Conservation (phyloP, 2,113 vertebrate species). For the Climacteris rufus region DNA sequence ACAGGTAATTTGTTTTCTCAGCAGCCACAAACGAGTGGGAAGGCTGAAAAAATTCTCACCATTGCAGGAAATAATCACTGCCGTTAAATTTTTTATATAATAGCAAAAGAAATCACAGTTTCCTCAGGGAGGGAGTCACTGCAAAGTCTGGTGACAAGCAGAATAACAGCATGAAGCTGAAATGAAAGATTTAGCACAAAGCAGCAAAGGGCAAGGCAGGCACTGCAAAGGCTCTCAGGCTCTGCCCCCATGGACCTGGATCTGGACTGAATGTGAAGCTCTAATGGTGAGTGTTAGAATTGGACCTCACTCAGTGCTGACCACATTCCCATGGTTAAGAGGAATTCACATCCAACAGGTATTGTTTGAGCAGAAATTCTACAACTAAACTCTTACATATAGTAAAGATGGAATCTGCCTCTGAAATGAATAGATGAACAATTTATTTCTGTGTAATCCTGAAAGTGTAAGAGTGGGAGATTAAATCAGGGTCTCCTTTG, state of each 20-base stretch:
- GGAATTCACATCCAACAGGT: neutral
- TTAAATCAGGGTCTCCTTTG: neutral
- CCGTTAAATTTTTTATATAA: neutral
- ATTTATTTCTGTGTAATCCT: neutral
- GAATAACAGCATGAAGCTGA: neutral
- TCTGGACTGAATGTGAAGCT: neutral
- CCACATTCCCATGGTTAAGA: neutral
- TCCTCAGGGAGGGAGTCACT: neutral
- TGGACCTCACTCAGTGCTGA: neutral
- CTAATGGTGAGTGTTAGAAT: neutral
- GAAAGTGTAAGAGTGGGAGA: neutral
- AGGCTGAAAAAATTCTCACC: neutral
- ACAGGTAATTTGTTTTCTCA: constrained; percentile 24
- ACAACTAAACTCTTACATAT: neutral
- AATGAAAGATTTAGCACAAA: neutral
- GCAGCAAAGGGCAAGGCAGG: neutral
- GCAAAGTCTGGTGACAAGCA: neutral
- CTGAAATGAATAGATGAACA: neutral
- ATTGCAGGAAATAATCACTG: neutral
- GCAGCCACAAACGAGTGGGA: neutral
- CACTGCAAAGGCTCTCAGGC: neutral
- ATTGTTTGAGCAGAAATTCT: neutral
- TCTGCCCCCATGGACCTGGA: neutral
- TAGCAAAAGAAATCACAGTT: neutral
- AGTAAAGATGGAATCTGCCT: neutral